Evolutionary conservation across 2,797 vertebrate species (phyloP).

Genomic region (Oreochromis mossambicus): DNA sequence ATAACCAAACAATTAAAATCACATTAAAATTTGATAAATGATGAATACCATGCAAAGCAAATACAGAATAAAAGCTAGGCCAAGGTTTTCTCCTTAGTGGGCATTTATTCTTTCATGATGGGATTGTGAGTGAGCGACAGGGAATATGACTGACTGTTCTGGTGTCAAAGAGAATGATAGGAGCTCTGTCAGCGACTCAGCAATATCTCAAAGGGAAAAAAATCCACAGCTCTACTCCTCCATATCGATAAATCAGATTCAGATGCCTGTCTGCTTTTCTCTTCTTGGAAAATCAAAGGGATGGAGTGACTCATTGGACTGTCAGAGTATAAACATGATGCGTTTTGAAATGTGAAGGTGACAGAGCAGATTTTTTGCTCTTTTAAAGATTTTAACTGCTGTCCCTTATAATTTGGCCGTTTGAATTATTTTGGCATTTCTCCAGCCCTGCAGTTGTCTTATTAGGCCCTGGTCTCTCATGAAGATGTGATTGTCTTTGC

Average conservation of each 20-base stretch:
- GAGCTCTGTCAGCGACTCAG: background rate
- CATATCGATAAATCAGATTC: conserved; percentile 27
- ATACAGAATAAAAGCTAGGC: background rate
- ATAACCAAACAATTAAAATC: background rate
- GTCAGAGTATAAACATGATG: conserved; percentile 8
- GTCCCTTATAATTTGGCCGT: conserved; percentile 4
- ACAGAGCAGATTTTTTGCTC: background rate
- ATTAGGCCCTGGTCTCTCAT: background rate
- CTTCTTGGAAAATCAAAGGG: conserved; percentile 6
- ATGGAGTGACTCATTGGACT: background rate
- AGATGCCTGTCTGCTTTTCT: background rate
- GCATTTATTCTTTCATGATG: background rate
- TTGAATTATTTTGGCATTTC: background rate
- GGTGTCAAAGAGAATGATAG: background rate
- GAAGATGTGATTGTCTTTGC: background rate
- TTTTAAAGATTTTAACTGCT: background rate
- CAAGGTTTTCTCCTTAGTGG: background rate
- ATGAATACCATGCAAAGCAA: background rate
- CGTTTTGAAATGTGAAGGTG: conserved; percentile 30
- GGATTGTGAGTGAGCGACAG: background rate
- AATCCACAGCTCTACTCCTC: background rate
- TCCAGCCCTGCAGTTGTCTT: background rate
- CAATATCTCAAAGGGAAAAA: background rate
- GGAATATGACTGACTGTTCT: conserved; percentile 8
- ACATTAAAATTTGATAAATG: background rate